These are phyloP conservation scores for Gila robusta DNA, from an alignment of 2,797 vertebrate species.

Conservation along the genomic window DNA sequence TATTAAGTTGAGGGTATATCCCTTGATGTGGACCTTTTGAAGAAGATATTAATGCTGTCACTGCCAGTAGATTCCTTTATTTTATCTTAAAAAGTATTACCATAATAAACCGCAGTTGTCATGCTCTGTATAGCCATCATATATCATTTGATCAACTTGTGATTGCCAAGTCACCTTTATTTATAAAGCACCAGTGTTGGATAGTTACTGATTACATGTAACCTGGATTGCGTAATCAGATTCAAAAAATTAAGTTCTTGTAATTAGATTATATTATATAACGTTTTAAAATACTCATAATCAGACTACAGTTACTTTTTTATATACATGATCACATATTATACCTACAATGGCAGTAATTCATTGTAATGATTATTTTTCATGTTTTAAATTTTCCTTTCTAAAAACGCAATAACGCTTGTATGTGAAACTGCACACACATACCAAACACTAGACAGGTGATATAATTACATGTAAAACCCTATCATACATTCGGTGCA, in stretches of 20 bases:
- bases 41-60: conserved; percentile 3
- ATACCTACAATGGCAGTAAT: too few relatives aligned
- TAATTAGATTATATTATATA: background rate
- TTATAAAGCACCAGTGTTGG: background rate
- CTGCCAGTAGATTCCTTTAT: background rate
- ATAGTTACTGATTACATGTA: too few relatives aligned
- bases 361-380: too few relatives aligned
- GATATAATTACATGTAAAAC: too few relatives aligned
- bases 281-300: background rate
- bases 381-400: background rate
- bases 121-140: background rate
- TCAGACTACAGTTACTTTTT: background rate
- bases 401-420: background rate
- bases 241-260: background rate
- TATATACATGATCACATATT: background rate
- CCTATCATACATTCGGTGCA: too few relatives aligned
- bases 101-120: background rate
- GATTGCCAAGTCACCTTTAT: background rate
- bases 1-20: conserved; percentile 24
- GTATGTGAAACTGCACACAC: too few relatives aligned
- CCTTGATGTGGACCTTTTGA: conserved; percentile 45
- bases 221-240: background rate
- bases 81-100: background rate
- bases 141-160: background rate
- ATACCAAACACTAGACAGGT: too few relatives aligned